These are phyloP conservation scores for Hoplias malabaricus DNA, from an alignment of 2,113 vertebrate genomes.

Conservation along the genomic window DNA sequence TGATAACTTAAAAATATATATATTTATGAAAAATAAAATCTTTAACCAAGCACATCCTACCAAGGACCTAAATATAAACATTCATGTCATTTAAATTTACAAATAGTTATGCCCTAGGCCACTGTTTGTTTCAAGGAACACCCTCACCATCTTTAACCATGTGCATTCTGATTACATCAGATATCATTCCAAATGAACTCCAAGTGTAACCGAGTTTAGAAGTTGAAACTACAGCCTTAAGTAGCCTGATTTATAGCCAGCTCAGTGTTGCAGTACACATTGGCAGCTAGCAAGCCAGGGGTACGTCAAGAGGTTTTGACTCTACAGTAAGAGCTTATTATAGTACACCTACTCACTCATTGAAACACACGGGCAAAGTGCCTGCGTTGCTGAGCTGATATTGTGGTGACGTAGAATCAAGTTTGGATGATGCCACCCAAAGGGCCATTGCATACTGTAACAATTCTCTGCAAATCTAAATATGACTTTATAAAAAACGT, in stretches of 20 bases:
- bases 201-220: not conserved
- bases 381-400: not conserved
- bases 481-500: not conserved
- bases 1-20: too few relatives aligned
- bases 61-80: too few relatives aligned
- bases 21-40: too few relatives aligned
- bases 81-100: not conserved
- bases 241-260: conserved; percentile 6
- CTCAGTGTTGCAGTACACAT: not conserved
- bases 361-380: not conserved
- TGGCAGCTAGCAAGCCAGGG: not conserved
- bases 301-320: not conserved
- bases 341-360: not conserved
- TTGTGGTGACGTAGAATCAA: not conserved
- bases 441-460: not conserved
- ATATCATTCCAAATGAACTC: not conserved
- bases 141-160: not conserved
- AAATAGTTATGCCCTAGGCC: not conserved
- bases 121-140: too few relatives aligned
- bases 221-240: not conserved
- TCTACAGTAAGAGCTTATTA: conserved; percentile 32
- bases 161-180: not conserved
- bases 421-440: not conserved
- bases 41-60: too few relatives aligned
- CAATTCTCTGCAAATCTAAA: not conserved